Evolutionary conservation across 2,797 vertebrate species (phyloP).

Genomic region (Diglossa cyanea): DNA sequence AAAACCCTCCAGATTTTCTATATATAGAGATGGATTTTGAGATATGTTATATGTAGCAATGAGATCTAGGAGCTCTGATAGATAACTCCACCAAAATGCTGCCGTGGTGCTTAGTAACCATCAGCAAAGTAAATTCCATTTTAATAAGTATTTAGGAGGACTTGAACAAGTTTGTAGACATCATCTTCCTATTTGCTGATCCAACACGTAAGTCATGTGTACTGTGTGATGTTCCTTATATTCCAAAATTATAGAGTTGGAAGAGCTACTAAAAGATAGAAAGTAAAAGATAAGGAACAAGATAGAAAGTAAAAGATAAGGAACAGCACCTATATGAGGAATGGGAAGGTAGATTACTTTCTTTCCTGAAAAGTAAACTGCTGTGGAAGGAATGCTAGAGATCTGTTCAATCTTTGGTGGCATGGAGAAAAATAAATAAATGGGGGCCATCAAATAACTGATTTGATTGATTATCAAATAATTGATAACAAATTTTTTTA

Average conservation of each 20-base stretch:
- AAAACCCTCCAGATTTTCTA: neutral
- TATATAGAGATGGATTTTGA: neutral
- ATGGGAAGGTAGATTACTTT: neutral
- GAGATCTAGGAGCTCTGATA: neutral
- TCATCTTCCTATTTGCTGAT: neutral
- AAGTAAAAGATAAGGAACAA: neutral
- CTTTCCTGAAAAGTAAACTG: neutral
- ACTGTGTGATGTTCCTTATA: neutral
- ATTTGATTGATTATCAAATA: no score
- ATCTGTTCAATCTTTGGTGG: neutral
- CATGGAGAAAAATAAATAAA: neutral
- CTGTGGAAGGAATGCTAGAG: neutral
- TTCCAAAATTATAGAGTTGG: neutral
- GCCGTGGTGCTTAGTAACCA: neutral
- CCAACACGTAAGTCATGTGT: rapidly evolving
- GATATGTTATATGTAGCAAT: neutral
- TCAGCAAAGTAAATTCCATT: neutral
- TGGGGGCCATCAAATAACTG: neutral
- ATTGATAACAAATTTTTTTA: neutral
- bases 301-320: neutral
- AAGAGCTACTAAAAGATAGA: neutral
- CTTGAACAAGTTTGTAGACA: neutral
- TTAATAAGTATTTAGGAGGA: neutral
- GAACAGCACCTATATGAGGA: neutral
- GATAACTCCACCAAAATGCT: neutral